A percentile compares a stretch with the other conserved stretches of the same genome.
These are phyloP conservation scores for Monodelphis domestica DNA, from an alignment of 2,797 vertebrate genomes.

Conservation along the genomic window DNA sequence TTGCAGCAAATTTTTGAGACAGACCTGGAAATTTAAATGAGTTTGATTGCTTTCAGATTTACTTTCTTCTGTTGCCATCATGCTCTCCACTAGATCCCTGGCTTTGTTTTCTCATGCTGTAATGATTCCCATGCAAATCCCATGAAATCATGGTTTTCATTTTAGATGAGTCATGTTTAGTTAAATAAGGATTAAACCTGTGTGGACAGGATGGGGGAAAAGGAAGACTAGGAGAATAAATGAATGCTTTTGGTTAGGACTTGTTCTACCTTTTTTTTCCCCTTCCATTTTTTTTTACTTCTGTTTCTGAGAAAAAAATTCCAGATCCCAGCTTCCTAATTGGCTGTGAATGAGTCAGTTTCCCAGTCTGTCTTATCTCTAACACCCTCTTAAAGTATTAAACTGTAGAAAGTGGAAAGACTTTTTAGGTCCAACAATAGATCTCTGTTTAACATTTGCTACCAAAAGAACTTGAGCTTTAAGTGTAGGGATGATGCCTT, in stretches of 20 bases:
- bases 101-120: slow-evolving; percentile 50
- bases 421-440: slow-evolving; percentile 30
- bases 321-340: slow-evolving; percentile 47
- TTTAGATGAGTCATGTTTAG: slow-evolving; percentile 66
- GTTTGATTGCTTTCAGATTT: slow-evolving; percentile 42
- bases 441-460: slow-evolving; percentile 46
- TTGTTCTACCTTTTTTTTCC: slow-evolving; percentile 58
- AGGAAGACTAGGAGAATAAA: slow-evolving; percentile 66
- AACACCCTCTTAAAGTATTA: slow-evolving; percentile 59
- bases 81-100: slow-evolving; percentile 63
- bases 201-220: slow-evolving; percentile 21
- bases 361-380: slow-evolving; percentile 53
- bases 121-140: slow-evolving; percentile 64
- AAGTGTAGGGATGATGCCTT: not conserved
- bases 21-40: slow-evolving; percentile 48
- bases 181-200: slow-evolving; percentile 61
- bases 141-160: slow-evolving; percentile 60
- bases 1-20: not conserved
- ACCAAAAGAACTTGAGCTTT: not conserved
- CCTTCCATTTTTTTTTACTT: slow-evolving; percentile 62
- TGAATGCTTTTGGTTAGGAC: slow-evolving; percentile 67
- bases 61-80: slow-evolving; percentile 41
- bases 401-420: slow-evolving; percentile 65
- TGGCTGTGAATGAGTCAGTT: slow-evolving; percentile 46
- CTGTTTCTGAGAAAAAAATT: slow-evolving; percentile 58